Conservation (phyloP, 2,113 vertebrate species). For the Hippocampus zosterae region DNA sequence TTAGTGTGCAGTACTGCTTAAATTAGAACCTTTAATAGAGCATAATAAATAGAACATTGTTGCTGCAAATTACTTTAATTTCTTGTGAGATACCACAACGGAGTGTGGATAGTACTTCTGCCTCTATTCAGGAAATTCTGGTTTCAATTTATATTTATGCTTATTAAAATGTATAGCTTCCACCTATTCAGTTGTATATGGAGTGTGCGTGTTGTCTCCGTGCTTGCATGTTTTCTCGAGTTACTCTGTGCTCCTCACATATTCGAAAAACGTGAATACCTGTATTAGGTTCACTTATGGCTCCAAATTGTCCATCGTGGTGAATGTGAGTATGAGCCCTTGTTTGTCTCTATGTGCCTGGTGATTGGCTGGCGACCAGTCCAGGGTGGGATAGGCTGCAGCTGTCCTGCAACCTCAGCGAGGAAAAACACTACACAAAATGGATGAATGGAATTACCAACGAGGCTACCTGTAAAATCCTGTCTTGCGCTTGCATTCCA, state of each 20-base stretch:
- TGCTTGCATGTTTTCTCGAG: not conserved
- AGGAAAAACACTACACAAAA: not conserved
- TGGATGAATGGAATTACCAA: not conserved
- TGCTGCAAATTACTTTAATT: not conserved
- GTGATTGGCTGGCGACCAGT: not conserved
- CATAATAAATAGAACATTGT: not conserved
- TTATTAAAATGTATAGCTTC: too few species aligned
- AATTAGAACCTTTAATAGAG: not conserved
- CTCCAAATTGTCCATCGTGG: not conserved
- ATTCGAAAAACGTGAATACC: not conserved
- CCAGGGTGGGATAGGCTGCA: not conserved
- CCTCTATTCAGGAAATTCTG: not conserved
- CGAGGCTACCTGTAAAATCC: slow-evolving; percentile 46
- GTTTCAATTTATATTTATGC: not conserved
- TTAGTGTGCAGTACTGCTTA: not conserved
- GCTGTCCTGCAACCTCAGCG: not conserved
- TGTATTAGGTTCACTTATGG: not conserved
- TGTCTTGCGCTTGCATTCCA: not conserved
- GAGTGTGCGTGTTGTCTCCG: not conserved
- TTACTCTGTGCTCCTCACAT: not conserved
- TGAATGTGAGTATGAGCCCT: not conserved
- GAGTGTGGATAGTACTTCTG: not conserved
- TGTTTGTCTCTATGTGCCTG: not conserved
- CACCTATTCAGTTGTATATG: not conserved
- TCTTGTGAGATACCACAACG: not conserved